Evolutionary conservation across 2,888 invertebrate species (phyloP).

Genomic region (Villa cingulata): DNA sequence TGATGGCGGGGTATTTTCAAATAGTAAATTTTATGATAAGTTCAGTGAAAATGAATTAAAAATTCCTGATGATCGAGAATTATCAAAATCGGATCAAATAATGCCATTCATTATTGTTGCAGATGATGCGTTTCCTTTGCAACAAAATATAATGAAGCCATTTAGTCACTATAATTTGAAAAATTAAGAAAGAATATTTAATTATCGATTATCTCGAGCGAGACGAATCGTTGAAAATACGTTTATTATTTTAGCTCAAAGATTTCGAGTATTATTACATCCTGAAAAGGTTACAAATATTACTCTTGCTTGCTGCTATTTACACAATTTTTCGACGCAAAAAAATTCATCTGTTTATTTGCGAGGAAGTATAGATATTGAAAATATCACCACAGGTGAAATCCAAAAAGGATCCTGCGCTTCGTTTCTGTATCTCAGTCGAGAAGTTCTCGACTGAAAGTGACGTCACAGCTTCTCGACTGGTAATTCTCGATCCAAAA

Average conservation of each 20-base stretch:
- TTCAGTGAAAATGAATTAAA: background rate
- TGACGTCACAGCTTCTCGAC: no score
- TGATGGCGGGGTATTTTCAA: no score
- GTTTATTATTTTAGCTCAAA: slow-evolving; percentile 15
- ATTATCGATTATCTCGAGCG: slow-evolving; percentile 6
- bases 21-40: background rate
- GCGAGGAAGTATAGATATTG: slow-evolving; percentile 1
- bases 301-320: no score
- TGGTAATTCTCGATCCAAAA: no score
- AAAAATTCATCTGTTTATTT: background rate
- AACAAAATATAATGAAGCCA: background rate
- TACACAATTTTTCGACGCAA: background rate
- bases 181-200: background rate
- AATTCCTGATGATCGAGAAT: background rate
- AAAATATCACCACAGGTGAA: slow-evolving; percentile 1
- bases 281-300: background rate
- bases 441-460: no score
- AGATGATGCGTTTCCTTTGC: background rate
- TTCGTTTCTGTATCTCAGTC: no score
- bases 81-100: background rate
- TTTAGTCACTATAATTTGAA: background rate
- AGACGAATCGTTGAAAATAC: slow-evolving; percentile 13
- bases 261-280: slow-evolving; percentile 18
- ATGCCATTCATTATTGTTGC: background rate
- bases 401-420: slow-evolving; percentile 1